A percentile compares a stretch with the other conserved stretches of the same genome.
Conservation (phyloP, 2,797 vertebrate species). For the Rhinogobio ventralis region DNA sequence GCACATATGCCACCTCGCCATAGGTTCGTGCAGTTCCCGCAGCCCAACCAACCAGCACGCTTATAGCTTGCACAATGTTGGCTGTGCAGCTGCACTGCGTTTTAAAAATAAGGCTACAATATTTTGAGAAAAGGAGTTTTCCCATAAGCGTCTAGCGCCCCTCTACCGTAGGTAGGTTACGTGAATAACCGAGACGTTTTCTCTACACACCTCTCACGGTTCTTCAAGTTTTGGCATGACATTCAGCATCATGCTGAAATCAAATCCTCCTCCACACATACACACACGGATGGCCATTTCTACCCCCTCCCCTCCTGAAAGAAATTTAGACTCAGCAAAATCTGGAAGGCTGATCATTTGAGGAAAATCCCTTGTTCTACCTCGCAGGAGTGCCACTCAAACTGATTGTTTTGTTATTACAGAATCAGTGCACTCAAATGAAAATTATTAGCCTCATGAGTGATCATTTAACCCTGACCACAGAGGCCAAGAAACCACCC, state of each 20-base stretch:
- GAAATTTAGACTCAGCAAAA: slow-evolving; percentile 28
- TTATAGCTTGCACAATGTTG: too few species aligned
- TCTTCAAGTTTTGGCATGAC: background rate
- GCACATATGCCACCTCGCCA: too few species aligned
- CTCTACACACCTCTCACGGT: background rate
- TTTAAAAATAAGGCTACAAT: too few species aligned
- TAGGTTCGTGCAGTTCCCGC: too few species aligned
- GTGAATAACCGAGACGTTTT: too few species aligned
- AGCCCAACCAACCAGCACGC: too few species aligned
- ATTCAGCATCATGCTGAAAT: slow-evolving; percentile 16
- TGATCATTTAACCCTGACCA: slow-evolving; percentile 27
- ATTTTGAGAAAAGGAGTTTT: too few species aligned
- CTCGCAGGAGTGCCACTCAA: background rate
- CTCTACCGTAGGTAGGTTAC: too few species aligned
- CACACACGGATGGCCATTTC: background rate
- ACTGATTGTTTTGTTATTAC: slow-evolving; percentile 18
- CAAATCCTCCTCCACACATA: background rate
- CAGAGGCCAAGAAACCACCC: slow-evolving; percentile 22
- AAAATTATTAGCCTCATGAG: slow-evolving; percentile 10
- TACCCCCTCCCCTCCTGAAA: background rate
- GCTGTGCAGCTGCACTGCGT: too few species aligned
- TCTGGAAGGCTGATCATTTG: background rate
- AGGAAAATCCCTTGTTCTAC: background rate
- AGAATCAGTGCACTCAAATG: background rate
- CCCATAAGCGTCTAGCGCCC: too few species aligned